Percentiles rank a stretch among this genome's conserved stretches.
Evolutionary conservation across 2,113 vertebrate genomes (phyloP).

Genomic region (Neolamprologus cancellatus): DNA sequence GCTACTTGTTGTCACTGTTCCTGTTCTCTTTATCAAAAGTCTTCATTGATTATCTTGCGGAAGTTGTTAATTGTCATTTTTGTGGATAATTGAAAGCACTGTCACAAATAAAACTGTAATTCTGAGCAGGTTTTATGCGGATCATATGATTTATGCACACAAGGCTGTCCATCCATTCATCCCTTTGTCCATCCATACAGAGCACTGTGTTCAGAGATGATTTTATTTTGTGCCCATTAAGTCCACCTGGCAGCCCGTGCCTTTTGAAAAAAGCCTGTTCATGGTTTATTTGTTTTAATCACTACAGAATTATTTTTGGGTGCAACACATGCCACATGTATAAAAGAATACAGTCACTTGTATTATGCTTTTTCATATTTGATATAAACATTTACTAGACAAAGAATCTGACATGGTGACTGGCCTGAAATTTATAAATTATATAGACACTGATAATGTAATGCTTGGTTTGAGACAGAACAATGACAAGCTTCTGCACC

Average conservation of each 20-base stretch:
- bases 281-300: constrained; percentile 77
- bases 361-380: constrained; percentile 63
- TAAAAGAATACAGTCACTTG: constrained; percentile 73
- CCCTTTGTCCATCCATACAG: neutral
- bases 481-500: constrained; percentile 43
- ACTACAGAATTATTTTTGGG: constrained; percentile 71
- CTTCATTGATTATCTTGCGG: neutral
- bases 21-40: neutral
- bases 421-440: constrained; percentile 49
- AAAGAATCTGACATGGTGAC: constrained; percentile 58
- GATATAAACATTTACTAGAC: constrained; percentile 74
- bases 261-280: constrained; percentile 73
- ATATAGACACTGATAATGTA: constrained; percentile 31
- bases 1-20: neutral
- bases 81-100: neutral
- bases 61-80: neutral
- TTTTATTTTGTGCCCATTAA: neutral
- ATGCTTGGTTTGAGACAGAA: constrained; percentile 33
- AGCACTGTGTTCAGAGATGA: neutral
- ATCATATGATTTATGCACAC: neutral
- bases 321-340: constrained; percentile 81
- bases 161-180: neutral
- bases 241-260: constrained; percentile 6
- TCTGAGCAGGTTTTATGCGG: neutral
- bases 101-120: neutral